phyloP scores from a whole-genome alignment of 2,888 invertebrate species.

The Neoscelio sp. region DNA sequence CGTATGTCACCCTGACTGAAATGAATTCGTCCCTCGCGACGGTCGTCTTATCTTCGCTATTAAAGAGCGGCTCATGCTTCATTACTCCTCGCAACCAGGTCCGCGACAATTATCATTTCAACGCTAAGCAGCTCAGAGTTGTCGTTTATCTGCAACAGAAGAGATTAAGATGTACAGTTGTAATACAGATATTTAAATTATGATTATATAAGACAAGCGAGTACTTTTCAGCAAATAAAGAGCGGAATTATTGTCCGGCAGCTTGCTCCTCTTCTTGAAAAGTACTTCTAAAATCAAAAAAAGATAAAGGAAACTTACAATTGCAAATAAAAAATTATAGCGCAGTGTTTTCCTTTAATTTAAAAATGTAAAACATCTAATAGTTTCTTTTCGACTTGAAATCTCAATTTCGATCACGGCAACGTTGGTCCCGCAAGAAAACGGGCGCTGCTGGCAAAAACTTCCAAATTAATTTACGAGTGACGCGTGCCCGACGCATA shows the following conservation, averaged over 20 bases:
- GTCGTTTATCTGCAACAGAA: not conserved
- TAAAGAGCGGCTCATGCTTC: conserved; percentile 45
- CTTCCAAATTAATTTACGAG: conserved; percentile 79
- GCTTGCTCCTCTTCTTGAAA: too few relatives aligned
- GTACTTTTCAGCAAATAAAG: too few relatives aligned
- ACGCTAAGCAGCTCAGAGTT: conserved; percentile 42
- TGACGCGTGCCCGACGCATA: conserved; percentile 77
- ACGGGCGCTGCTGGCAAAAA: conserved; percentile 68
- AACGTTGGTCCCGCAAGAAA: conserved; percentile 35
- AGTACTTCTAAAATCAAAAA: too few relatives aligned
- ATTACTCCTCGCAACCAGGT: conserved; percentile 47
- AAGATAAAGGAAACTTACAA: too few relatives aligned
- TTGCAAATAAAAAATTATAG: too few relatives aligned
- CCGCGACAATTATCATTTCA: conserved; percentile 55
- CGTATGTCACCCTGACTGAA: conserved; percentile 62
- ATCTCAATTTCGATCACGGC: conserved; percentile 63
- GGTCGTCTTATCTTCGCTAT: conserved; percentile 45
- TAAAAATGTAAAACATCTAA: too few relatives aligned
- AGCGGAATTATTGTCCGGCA: too few relatives aligned
- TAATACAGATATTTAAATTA: too few relatives aligned
- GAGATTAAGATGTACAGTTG: conserved; percentile 42
- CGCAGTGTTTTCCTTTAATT: too few relatives aligned
- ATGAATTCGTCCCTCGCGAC: conserved; percentile 68
- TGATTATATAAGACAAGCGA: too few relatives aligned
- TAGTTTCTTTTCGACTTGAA: conserved; percentile 6